Conservation (phyloP, 2,888 invertebrate genomes). For the Germaria angustata region DNA sequence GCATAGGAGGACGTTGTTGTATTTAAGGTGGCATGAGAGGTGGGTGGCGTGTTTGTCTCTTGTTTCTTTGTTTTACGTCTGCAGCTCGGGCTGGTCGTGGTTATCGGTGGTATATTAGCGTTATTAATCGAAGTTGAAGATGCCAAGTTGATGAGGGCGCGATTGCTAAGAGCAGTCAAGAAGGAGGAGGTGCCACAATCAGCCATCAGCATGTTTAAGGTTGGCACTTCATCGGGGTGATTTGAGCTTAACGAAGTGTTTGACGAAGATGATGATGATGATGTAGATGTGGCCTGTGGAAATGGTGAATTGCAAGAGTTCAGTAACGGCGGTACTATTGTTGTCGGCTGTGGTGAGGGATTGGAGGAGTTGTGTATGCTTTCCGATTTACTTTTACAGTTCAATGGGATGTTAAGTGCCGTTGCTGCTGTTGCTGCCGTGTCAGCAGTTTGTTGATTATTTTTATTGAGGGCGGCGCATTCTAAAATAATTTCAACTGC, state of each 20-base stretch:
- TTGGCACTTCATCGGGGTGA: constrained; percentile 48
- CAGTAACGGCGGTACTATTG: constrained; percentile 4
- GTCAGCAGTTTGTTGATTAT: constrained; percentile 1
- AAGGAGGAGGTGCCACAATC: constrained; percentile 52
- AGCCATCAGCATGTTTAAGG: constrained; percentile 52
- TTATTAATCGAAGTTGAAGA: constrained; percentile 42
- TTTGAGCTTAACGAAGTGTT: constrained; percentile 34
- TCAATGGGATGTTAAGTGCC: neutral
- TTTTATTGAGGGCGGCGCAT: constrained; percentile 69
- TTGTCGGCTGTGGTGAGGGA: constrained; percentile 10
- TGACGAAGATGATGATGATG: constrained; percentile 32
- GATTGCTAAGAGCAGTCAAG: constrained; percentile 38
- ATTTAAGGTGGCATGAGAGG: constrained; percentile 10
- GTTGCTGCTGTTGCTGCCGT: constrained; percentile 1
- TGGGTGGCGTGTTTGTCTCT: constrained; percentile 3
- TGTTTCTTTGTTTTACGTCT: constrained; percentile 59
- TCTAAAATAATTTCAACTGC: constrained; percentile 75
- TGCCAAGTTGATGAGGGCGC: constrained; percentile 47
- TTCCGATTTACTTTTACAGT: neutral
- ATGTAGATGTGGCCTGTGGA: constrained; percentile 41
- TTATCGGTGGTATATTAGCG: constrained; percentile 42
- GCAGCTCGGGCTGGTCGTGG: constrained; percentile 32
- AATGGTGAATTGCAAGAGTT: constrained; percentile 28
- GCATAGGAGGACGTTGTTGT: constrained; percentile 64
- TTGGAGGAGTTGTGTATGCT: neutral